Conservation (phyloP, 2,797 vertebrate species). For the Pseudopleuronectes americanus region DNA sequence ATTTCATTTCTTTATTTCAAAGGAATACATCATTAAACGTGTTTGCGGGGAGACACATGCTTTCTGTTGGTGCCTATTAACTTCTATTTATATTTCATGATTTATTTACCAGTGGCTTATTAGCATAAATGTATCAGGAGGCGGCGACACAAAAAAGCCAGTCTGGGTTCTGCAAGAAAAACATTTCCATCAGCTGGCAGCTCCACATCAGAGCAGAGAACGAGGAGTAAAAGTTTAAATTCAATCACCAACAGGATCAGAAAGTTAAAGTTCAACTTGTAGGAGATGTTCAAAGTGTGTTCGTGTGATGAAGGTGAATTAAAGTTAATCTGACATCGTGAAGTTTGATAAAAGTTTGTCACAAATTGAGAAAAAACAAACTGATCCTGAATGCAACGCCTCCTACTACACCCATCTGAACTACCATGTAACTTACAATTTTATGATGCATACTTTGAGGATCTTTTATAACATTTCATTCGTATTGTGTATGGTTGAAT, state of each 20-base stretch:
- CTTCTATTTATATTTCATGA: slow-evolving; percentile 73
- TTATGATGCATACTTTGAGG: not conserved
- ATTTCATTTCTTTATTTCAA: slow-evolving; percentile 76
- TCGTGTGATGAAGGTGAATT: slow-evolving; percentile 1
- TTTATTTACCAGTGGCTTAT: slow-evolving; percentile 71
- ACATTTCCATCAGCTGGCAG: not conserved
- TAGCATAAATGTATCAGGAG: slow-evolving; percentile 57
- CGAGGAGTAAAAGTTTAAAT: slow-evolving; percentile 29
- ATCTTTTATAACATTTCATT: not conserved
- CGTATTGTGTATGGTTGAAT: not conserved
- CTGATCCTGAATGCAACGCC: not conserved
- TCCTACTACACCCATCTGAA: not conserved
- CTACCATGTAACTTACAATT: too few relatives aligned
- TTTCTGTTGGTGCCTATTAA: slow-evolving; percentile 67
- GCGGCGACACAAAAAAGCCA: slow-evolving; percentile 56
- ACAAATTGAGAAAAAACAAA: not conserved
- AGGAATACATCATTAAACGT: slow-evolving; percentile 74
- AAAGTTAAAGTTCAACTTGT: not conserved
- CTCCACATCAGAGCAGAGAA: not conserved
- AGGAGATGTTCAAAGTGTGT: not conserved
- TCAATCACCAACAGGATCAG: not conserved
- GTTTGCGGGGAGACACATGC: slow-evolving; percentile 62
- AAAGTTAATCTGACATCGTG: not conserved
- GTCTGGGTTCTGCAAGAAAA: slow-evolving; percentile 13
- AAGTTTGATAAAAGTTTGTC: not conserved